phyloP scores from a whole-genome alignment of 2,888 invertebrate genomes.

The Trimorus sp. region DNA sequence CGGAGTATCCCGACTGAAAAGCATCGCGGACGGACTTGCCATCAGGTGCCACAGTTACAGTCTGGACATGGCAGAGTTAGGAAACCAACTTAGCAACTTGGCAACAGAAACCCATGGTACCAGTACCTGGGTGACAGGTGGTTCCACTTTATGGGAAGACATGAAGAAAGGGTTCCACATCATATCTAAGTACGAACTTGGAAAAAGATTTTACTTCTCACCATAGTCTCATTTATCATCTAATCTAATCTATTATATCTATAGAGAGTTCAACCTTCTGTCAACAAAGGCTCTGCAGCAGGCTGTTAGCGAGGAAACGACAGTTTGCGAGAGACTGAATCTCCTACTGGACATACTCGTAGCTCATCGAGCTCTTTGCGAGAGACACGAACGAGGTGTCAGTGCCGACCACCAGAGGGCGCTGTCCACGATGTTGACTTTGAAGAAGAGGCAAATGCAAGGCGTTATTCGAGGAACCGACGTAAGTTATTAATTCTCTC shows the following conservation, averaged over 20 bases:
- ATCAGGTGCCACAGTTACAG: slow-evolving; percentile 82
- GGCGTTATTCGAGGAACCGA: slow-evolving; percentile 85
- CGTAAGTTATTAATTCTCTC: slow-evolving; percentile 78
- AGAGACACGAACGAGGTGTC: slow-evolving; percentile 85
- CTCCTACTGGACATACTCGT: slow-evolving; percentile 83
- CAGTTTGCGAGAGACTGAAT: slow-evolving; percentile 83
- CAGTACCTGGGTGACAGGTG: slow-evolving; percentile 80
- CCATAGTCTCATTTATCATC: too few relatives aligned
- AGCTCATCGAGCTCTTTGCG: slow-evolving; percentile 84
- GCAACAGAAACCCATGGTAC: slow-evolving; percentile 80
- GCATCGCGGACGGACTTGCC: slow-evolving; percentile 82
- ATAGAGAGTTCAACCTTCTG: slow-evolving; percentile 82
- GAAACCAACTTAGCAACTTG: slow-evolving; percentile 82
- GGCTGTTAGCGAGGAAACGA: slow-evolving; percentile 83
- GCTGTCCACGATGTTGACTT: slow-evolving; percentile 84
- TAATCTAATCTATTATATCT: slow-evolving; percentile 44
- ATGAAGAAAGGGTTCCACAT: slow-evolving; percentile 83
- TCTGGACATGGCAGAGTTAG: slow-evolving; percentile 83
- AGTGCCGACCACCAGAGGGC: slow-evolving; percentile 85
- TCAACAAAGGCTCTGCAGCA: slow-evolving; percentile 83
- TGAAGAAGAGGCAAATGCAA: slow-evolving; percentile 85
- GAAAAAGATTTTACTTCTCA: too few relatives aligned
- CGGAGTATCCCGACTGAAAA: slow-evolving; percentile 83
- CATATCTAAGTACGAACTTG: slow-evolving; percentile 81
- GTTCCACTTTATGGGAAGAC: slow-evolving; percentile 82